phyloP scores from a whole-genome alignment of 2,113 vertebrate species.

The Motacilla tschutschensis region DNA sequence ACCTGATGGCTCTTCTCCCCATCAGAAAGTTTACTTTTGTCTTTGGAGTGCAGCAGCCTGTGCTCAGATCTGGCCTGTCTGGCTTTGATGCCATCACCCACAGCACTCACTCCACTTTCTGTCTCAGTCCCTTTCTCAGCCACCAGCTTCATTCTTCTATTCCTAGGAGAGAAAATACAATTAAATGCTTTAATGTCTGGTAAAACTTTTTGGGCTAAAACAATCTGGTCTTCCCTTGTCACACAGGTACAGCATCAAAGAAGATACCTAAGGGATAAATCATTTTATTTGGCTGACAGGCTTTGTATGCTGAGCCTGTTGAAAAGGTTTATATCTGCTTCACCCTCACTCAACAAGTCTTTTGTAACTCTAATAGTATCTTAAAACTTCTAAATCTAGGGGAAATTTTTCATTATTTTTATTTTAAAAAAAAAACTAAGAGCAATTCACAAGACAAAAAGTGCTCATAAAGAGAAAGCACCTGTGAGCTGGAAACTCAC shows the following conservation, averaged over 20 bases:
- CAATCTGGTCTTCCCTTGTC: background rate
- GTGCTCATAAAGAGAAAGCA: background rate
- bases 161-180: conserved; percentile 52
- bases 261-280: background rate
- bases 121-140: conserved; percentile 70
- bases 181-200: background rate
- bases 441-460: background rate
- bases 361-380: background rate
- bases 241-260: background rate
- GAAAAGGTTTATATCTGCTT: background rate
- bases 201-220: background rate
- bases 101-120: conserved; percentile 26
- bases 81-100: conserved; percentile 39
- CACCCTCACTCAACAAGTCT: background rate
- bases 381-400: background rate
- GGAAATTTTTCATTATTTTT: background rate
- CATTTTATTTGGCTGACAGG: background rate
- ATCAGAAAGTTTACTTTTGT: conserved; percentile 60
- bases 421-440: background rate
- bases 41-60: conserved; percentile 53
- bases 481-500: background rate
- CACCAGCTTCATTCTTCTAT: conserved; percentile 53
- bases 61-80: conserved; percentile 55
- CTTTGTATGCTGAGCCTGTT: background rate
- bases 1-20: conserved; percentile 70